phyloP scores from a whole-genome alignment of 2,888 invertebrate species.

The Villa cingulata region DNA sequence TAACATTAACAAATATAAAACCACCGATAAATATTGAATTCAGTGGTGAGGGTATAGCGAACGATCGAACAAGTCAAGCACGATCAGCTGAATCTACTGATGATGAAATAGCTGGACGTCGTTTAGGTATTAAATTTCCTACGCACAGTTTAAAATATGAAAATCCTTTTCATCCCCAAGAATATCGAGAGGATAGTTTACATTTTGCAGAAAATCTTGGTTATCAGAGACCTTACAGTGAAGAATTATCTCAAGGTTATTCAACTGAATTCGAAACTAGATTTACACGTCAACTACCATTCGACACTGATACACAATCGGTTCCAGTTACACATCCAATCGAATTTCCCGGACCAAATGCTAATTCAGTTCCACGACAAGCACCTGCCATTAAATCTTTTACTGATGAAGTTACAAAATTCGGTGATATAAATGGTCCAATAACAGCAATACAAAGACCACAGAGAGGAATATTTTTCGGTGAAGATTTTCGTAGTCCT shows the following conservation, averaged over 20 bases:
- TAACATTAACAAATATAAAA: conserved; percentile 23
- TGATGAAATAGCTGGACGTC: conserved; percentile 23
- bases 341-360: conserved; percentile 30
- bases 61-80: conserved; percentile 25
- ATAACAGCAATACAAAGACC: conserved; percentile 29
- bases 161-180: conserved; percentile 32
- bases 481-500: conserved; percentile 21
- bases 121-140: conserved; percentile 34
- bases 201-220: conserved; percentile 25
- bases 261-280: conserved; percentile 20
- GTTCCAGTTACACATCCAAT: conserved; percentile 22
- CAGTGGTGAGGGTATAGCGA: conserved; percentile 23
- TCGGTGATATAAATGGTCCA: conserved; percentile 35
- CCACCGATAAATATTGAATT: conserved; percentile 23
- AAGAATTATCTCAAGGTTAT: conserved; percentile 19
- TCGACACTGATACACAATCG: conserved; percentile 23
- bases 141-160: conserved; percentile 30
- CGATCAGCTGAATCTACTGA: not conserved
- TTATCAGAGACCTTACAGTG: conserved; percentile 26
- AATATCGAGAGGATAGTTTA: conserved; percentile 34
- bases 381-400: conserved; percentile 22
- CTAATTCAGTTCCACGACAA: conserved; percentile 29
- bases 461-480: conserved; percentile 28
- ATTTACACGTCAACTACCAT: conserved; percentile 26
- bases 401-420: conserved; percentile 36